Evolutionary conservation across 2,888 invertebrate genomes (phyloP), one percentile per base, ranked within the genome.

Genomic region (Oligia strigilis): DNA sequence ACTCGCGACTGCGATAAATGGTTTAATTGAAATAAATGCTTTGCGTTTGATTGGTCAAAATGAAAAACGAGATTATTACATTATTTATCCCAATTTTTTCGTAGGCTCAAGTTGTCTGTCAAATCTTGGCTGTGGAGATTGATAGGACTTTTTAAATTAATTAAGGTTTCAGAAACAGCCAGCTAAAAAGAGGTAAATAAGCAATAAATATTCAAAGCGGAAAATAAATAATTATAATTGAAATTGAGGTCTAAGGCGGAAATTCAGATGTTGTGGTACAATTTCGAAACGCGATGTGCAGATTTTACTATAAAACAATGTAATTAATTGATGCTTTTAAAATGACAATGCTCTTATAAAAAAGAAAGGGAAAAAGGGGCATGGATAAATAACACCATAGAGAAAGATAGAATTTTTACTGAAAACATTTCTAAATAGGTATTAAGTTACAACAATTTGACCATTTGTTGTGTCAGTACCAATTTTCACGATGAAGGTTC

Each of bases 401-500:
- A 29, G 3, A 43, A 19, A 23, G 17, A 46, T 46, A 14, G 9
- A 66, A 76, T 23, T 13, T 2, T 49, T 29, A 67, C 23, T 23
- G 1, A 52, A 67, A 9, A 66, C 3, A 3, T 58, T 58, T 58
- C 49, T 55, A 69, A 76, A 36, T 66, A n/a, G 17, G 36, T 40
- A 79, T 52, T 23, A 29, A 19, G 58, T 36, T 23, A 60, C 36
- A 70, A n/a, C 64, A 82, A 69, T 82, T 14, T 69, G 14, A 23
- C 64, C 75, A 69, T 82, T 14, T 69, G 14, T 62, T 40, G 14
- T 62, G 62, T 40, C 77, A 67, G 52, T 75, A 55, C 62, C 55
- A 82, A 86, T 78, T 78, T 65, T 65, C 73, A 74, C 77, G 78
- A 85, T 72, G 69, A 85, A 82, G 80, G 72, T 78, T n/a, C 66